Percentiles rank a stretch among this genome's conserved stretches.
These are phyloP conservation scores for Pseudochirops corinnae DNA, from an alignment of 2,797 vertebrate genomes.

Conservation along the genomic window DNA sequence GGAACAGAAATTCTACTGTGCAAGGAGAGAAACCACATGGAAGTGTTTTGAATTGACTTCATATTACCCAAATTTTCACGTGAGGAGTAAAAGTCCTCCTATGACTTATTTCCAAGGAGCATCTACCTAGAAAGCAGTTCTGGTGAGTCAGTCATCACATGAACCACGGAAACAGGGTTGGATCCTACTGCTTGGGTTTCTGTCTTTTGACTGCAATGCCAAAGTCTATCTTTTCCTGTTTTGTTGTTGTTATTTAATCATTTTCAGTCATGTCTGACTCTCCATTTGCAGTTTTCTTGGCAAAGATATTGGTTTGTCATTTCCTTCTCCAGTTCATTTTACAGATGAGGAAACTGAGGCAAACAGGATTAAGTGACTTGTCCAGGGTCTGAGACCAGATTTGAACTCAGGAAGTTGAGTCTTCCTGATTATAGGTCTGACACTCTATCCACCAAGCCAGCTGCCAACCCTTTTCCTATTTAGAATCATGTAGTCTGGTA, in stretches of 20 bases:
- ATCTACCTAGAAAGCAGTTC: background rate
- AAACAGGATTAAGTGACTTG: background rate
- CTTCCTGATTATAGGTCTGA: background rate
- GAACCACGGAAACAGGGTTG: background rate
- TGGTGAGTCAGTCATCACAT: slow-evolving; percentile 46
- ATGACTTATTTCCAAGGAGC: slow-evolving; percentile 16
- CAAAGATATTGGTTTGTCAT: background rate
- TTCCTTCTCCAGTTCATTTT: background rate
- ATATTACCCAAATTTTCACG: slow-evolving; percentile 1
- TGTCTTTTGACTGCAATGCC: slow-evolving; percentile 41
- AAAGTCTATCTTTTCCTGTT: background rate
- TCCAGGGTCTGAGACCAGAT: background rate
- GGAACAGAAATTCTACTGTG: slow-evolving; percentile 3
- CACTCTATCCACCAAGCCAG: background rate
- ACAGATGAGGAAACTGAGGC: background rate
- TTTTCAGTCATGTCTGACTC: background rate
- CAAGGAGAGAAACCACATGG: background rate
- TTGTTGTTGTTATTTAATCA: background rate
- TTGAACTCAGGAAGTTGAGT: background rate
- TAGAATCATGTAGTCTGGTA: slow-evolving; percentile 47
- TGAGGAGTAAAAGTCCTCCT: slow-evolving; percentile 22
- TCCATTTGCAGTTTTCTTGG: background rate
- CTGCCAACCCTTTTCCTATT: background rate
- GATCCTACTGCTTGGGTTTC: slow-evolving; percentile 48
- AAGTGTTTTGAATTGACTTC: slow-evolving; percentile 14